Evolutionary conservation across 2,113 vertebrate species (phyloP).

Genomic region (Perccottus glenii): DNA sequence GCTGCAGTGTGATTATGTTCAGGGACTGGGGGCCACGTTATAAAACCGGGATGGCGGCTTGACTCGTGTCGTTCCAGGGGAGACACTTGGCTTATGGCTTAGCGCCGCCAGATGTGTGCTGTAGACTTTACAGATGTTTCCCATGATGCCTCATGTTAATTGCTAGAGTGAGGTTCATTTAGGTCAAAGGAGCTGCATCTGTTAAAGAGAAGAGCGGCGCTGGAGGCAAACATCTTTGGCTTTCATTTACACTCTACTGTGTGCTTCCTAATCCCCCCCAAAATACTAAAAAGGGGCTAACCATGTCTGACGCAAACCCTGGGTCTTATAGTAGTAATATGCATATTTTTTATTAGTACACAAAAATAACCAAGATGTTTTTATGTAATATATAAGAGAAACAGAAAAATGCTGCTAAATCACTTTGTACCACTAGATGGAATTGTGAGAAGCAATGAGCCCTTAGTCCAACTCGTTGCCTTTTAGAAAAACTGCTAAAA

Average conservation of each 20-base stretch:
- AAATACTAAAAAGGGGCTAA: background rate
- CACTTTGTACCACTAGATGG: too few species aligned
- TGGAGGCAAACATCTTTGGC: conserved; percentile 35
- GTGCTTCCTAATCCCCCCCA: background rate
- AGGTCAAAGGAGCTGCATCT: conserved; percentile 51
- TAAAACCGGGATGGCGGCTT: conserved; percentile 13
- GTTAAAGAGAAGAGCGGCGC: conserved; percentile 42
- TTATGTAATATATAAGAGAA: too few species aligned
- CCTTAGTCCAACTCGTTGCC: too few species aligned
- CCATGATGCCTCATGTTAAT: conserved; percentile 65
- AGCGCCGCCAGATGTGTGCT: conserved; percentile 67
- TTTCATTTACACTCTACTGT: conserved; percentile 8
- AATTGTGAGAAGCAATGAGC: too few species aligned
- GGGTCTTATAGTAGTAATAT: too few species aligned
- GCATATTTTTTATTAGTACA: too few species aligned
- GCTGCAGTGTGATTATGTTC: background rate
- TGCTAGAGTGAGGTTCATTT: conserved; percentile 59
- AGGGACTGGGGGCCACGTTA: conserved; percentile 12
- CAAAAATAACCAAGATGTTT: too few species aligned
- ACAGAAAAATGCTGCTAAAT: too few species aligned
- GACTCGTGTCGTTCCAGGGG: conserved; percentile 31
- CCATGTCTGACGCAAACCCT: background rate
- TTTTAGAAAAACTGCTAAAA: too few species aligned
- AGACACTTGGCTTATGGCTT: conserved; percentile 40
- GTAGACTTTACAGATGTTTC: conserved; percentile 67